Evolutionary conservation across 2,797 vertebrate species (phyloP).

Genomic region (Babyrousa celebensis): DNA sequence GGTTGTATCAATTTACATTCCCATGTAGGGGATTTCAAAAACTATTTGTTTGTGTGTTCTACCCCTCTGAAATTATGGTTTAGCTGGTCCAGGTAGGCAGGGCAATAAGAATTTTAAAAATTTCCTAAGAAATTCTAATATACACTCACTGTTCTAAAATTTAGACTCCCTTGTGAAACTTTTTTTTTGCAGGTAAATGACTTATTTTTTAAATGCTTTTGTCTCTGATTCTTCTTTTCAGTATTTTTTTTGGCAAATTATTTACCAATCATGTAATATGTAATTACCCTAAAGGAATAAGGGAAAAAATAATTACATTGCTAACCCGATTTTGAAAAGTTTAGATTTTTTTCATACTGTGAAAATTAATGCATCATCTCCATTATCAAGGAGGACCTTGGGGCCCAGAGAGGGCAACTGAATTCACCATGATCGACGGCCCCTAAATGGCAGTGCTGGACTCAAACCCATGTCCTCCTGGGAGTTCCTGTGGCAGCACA

Average conservation of each 20-base stretch:
- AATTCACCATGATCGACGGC: neutral
- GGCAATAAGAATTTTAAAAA: neutral
- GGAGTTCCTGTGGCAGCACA: too few species aligned
- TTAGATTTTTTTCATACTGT: neutral
- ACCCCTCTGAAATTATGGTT: neutral
- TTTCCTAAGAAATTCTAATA: neutral
- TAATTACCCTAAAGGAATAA: neutral
- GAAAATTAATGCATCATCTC: neutral
- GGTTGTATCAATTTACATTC: too few species aligned
- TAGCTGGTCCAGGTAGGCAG: neutral
- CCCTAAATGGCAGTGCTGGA: neutral
- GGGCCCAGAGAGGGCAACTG: too few species aligned
- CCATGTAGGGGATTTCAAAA: neutral
- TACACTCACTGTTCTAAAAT: neutral
- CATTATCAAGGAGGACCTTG: neutral
- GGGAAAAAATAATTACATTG: neutral
- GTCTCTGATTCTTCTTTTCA: neutral
- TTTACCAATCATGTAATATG: neutral
- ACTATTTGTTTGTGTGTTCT: neutral
- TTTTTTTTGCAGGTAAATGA: neutral
- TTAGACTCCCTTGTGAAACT: neutral
- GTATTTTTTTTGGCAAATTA: neutral
- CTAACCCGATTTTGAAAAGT: neutral
- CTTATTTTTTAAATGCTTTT: neutral
- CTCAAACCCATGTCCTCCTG: neutral